Evolutionary conservation across 2,888 invertebrate species (phyloP).

Genomic region (Acanthoscelides obtectus): DNA sequence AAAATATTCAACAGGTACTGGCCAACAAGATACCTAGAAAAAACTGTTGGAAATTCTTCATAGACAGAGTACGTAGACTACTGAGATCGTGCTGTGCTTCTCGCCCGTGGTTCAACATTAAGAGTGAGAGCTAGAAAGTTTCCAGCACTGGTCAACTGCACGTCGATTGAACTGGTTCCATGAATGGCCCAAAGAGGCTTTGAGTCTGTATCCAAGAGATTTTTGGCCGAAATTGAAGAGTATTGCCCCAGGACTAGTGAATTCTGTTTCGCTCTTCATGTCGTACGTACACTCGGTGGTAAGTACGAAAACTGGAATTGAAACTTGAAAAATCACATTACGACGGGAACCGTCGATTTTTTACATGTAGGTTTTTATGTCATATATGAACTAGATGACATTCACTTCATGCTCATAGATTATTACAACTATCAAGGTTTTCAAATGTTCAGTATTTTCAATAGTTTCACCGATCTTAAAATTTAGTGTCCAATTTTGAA

Average conservation of each 20-base stretch:
- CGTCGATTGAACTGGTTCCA: slow-evolving; percentile 96
- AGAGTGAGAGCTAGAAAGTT: slow-evolving; percentile 86
- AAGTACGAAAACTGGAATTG: too few relatives aligned
- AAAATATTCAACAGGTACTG: slow-evolving; percentile 53
- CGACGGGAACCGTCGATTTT: too few relatives aligned
- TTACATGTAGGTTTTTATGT: too few relatives aligned
- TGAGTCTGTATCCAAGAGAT: slow-evolving; percentile 84
- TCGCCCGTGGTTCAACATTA: slow-evolving; percentile 87
- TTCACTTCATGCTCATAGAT: too few relatives aligned
- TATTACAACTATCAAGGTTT: too few relatives aligned
- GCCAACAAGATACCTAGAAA: slow-evolving; percentile 81
- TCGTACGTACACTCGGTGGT: slow-evolving; percentile 81
- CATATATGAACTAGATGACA: too few relatives aligned
- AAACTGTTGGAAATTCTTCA: slow-evolving; percentile 94
- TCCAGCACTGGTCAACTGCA: slow-evolving; percentile 89
- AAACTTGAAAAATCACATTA: too few relatives aligned
- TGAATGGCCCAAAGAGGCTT: slow-evolving; percentile 90
- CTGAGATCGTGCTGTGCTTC: slow-evolving; percentile 80
- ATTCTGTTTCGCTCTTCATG: slow-evolving; percentile 80
- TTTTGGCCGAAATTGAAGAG: slow-evolving; percentile 73
- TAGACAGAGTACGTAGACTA: slow-evolving; percentile 78
- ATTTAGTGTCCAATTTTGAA: too few relatives aligned
- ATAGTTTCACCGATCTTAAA: too few relatives aligned
- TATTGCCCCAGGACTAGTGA: slow-evolving; percentile 55
- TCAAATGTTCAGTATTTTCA: too few relatives aligned